Evolutionary conservation across 2,888 invertebrate species (phyloP), one percentile per base, ranked within the genome.

Genomic region (Lymantria dispar): DNA sequence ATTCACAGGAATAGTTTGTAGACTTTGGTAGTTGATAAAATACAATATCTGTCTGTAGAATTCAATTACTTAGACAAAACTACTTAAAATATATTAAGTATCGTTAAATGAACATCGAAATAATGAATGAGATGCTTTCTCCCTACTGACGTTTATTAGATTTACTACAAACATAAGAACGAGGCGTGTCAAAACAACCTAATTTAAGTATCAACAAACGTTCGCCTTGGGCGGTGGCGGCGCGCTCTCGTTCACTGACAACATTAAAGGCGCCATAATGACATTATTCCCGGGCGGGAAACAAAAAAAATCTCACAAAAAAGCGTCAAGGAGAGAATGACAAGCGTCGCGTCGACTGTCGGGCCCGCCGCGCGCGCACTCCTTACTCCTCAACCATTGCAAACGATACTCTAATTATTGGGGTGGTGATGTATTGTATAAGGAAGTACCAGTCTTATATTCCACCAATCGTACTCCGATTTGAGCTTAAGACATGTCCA

Each of bases 131-230:
- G 78, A 72, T 69, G 70, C 78, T 76, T 76, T 78, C 82, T 75
- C 69, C 74, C 80, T 78, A 78, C 79, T 75, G 87, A 89, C 86
- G 78, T 87, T 89, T 88, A 89, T 90, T 89, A 89, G 87, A 90
- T 90, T 89, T 88, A 89, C 83, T 87, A 84, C 83, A 86, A 89
- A 87, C 88, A 88, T 85, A 85, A 87, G 87, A 87, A 86, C 87
- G 81, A 88, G 88, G 85, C 89, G 88, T 89, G 90, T 90, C 91
- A 90, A 88, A 90, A 88, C 88, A 89, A 86, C 84, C 89, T 88
- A 90, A 90, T 91, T 91, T 90, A 90, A 90, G 91, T 91, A 91
- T 91, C 88, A 90, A 91, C 91, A 91, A 91, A 89, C 87, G 87
- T 71, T 89, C 89, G 87, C 87, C 87, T 79, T 88, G 89, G 90